Percentiles rank a stretch among this genome's conserved stretches.
phyloP scores from a whole-genome alignment of 2,113 vertebrate species.

The Podarcis muralis region DNA sequence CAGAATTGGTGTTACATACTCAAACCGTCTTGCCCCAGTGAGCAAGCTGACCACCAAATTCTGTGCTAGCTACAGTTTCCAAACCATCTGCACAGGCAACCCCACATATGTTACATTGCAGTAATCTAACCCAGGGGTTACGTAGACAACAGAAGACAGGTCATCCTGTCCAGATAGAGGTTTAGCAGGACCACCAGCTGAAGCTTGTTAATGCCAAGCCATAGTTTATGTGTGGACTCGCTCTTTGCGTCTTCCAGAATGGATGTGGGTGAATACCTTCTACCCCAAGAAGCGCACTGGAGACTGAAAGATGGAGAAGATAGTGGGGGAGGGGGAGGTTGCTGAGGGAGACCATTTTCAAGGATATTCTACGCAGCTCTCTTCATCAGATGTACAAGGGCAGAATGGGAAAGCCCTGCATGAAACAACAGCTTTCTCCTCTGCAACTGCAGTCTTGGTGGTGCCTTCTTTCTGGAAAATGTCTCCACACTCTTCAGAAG shows the following conservation, averaged over 20 bases:
- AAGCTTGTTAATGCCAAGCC: not conserved
- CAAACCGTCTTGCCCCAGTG: too few relatives aligned
- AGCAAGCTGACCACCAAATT: too few relatives aligned
- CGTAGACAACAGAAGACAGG: too few relatives aligned
- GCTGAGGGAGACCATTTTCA: not conserved
- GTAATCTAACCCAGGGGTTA: too few relatives aligned
- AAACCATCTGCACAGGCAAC: too few relatives aligned
- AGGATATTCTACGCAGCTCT: not conserved
- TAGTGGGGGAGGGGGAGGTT: not conserved
- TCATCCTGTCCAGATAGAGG: too few relatives aligned
- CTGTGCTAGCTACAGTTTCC: too few relatives aligned
- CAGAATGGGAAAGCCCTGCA: not conserved
- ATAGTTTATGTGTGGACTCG: too few relatives aligned
- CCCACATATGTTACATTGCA: too few relatives aligned
- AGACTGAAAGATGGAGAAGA: not conserved
- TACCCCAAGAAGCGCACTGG: not conserved
- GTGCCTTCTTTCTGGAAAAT: not conserved
- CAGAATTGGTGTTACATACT: too few relatives aligned
- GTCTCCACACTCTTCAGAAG: not conserved
- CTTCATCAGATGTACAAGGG: not conserved
- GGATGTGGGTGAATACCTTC: not conserved
- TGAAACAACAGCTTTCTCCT: not conserved
- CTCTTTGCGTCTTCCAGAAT: not conserved
- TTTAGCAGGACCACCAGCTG: too few relatives aligned
- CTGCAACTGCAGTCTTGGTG: not conserved